phyloP scores from a whole-genome alignment of 2,797 vertebrate genomes.

The Lemur catta region DNA sequence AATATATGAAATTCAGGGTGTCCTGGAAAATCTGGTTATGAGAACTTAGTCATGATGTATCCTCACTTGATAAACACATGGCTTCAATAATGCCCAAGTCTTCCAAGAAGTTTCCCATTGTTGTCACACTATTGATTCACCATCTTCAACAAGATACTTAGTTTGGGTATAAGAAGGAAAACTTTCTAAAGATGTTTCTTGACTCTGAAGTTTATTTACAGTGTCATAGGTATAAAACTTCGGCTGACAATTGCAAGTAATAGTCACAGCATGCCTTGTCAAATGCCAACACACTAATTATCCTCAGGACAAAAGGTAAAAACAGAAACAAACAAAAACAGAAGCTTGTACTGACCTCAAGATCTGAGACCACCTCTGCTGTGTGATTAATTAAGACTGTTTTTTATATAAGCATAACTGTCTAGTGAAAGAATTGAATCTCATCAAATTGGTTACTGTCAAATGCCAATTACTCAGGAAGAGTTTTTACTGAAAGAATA shows the following conservation, averaged over 20 bases:
- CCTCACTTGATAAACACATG: background rate
- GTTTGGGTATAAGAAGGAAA: background rate
- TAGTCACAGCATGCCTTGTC: background rate
- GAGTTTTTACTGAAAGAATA: background rate
- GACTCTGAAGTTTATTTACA: background rate
- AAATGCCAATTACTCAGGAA: background rate
- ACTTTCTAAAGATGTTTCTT: background rate
- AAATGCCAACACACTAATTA: background rate
- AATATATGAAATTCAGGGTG: background rate
- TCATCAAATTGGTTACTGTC: background rate
- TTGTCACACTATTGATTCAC: background rate
- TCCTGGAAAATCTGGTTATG: background rate
- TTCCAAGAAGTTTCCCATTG: background rate
- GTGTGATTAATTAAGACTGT: background rate
- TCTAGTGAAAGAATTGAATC: background rate
- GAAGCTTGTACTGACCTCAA: background rate
- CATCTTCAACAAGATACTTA: background rate
- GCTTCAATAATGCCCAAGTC: rapidly evolving
- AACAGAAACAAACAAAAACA: background rate
- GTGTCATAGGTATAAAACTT: background rate
- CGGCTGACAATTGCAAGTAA: background rate
- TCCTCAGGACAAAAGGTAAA: background rate
- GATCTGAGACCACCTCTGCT: background rate
- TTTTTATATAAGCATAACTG: background rate
- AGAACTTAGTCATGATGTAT: too few species aligned